Evolutionary conservation across 2,113 vertebrate species (phyloP).

Genomic region (Oceanites oceanicus): DNA sequence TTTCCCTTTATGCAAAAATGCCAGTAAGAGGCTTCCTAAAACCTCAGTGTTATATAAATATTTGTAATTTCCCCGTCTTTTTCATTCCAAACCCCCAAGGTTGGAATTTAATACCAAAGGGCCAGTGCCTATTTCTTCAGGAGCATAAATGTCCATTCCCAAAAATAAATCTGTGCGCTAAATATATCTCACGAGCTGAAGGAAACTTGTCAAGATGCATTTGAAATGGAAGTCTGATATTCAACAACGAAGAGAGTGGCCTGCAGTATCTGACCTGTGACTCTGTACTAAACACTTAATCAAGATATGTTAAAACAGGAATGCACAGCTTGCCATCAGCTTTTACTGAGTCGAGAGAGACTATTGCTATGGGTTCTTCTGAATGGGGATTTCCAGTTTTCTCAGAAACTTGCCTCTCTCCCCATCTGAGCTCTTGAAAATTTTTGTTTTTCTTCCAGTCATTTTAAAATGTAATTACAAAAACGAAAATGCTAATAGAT

Average conservation of each 20-base stretch:
- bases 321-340: neutral
- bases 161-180: neutral
- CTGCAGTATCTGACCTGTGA: neutral
- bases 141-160: neutral
- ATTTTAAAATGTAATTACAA: slow-evolving; percentile 24
- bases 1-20: neutral
- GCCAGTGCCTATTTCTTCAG: neutral
- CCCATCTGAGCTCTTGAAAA: neutral
- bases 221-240: neutral
- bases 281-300: neutral
- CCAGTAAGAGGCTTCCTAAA: neutral
- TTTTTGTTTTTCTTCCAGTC: neutral
- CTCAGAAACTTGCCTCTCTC: neutral
- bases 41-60: neutral
- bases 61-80: neutral
- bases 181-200: neutral
- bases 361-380: neutral
- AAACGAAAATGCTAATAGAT: slow-evolving; percentile 23
- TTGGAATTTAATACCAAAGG: neutral
- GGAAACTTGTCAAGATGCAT: slow-evolving; percentile 9
- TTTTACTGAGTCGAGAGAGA: neutral
- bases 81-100: neutral
- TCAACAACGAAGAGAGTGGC: neutral
- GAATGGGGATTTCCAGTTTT: neutral
- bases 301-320: neutral